Evolutionary conservation across 2,888 invertebrate species (phyloP).

Genomic region (Eupeodes luniger): DNA sequence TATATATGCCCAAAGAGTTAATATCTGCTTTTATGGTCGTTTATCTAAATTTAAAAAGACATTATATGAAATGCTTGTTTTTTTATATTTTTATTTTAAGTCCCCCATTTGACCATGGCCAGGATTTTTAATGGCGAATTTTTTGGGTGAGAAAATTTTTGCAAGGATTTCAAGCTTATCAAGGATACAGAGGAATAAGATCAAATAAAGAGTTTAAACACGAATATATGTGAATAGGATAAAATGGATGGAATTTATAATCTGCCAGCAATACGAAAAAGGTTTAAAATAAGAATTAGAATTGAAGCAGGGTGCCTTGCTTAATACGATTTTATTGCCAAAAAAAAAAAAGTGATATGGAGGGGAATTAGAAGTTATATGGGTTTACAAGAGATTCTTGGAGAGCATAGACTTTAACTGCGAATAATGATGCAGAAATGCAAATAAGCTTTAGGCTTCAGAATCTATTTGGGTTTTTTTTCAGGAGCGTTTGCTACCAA

Average conservation of each 20-base stretch:
- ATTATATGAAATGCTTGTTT: conserved; percentile 26
- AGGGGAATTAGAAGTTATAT: too few species aligned
- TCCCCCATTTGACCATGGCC: conserved; percentile 13
- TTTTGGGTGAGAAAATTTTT: conserved; percentile 5
- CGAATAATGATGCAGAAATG: too few species aligned
- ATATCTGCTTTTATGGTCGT: conserved; percentile 40
- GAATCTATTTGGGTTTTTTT: too few species aligned
- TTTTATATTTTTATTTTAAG: neutral
- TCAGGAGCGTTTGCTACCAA: too few species aligned
- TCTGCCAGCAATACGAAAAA: conserved; percentile 1
- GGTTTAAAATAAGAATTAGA: neutral
- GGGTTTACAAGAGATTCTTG: too few species aligned
- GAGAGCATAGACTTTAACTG: too few species aligned
- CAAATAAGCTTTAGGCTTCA: too few species aligned
- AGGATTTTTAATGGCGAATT: conserved; percentile 23
- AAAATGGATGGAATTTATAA: neutral
- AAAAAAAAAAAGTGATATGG: neutral
- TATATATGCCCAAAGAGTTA: conserved; percentile 26
- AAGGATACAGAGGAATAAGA: conserved; percentile 1
- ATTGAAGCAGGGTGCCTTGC: neutral
- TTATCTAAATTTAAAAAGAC: conserved; percentile 56
- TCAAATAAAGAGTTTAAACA: neutral
- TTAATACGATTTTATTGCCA: neutral
- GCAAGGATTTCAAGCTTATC: neutral
- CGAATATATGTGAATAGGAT: neutral